Base-by-base conservation (phyloP, 2,113 vertebrate species). In the Butorides virescens region DNA sequence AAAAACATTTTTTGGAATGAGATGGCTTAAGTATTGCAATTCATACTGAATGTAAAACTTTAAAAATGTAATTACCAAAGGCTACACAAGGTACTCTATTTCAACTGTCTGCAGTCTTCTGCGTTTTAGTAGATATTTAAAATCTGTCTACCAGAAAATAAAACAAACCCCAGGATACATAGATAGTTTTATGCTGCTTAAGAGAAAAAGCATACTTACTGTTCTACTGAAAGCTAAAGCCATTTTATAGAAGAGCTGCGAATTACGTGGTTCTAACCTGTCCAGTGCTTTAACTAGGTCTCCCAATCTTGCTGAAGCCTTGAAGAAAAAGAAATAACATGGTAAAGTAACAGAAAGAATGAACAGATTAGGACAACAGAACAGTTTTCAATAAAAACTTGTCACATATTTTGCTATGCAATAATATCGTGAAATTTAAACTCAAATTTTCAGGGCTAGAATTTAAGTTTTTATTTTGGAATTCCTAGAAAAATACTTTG, bases 171-270 rank as follows among this genome's bases (percentile, higher is more conserved):
- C 7, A 73, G 16, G 10, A 44, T 63, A 68, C 5, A 79, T 0
- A 32, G 10, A 44, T 13, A 66, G 13, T 9, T 80, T 32, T 19
- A 36, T 5, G 4, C 7, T 52, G 10, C 16, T 52, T 66, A 61
- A 83, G 17, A 52, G 83, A 23, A 89, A 90, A 73, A 27, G 7
- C 14, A 71, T 67, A 96, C 99, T 99, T 98, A 99, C 99, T 94
- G 98, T 98, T 97, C 99, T 98, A 81, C 98, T 99, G 97, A 99
- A 99, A 91, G 99, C 99, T 32, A 99, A 59, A 59, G 99, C 99
- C 98, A 99, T 99, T 95, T 97, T 99, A 97, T 97, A 99, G 93
- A 98, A 98, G 18, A 99, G 98, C 39, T 98, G 98, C 6, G 98
- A 98, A 94, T 99, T 99, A 79, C 82, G 96, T 50, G 99, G 99